Evolutionary conservation across 2,113 vertebrate species (phyloP).

Genomic region (Barbus barbus): DNA sequence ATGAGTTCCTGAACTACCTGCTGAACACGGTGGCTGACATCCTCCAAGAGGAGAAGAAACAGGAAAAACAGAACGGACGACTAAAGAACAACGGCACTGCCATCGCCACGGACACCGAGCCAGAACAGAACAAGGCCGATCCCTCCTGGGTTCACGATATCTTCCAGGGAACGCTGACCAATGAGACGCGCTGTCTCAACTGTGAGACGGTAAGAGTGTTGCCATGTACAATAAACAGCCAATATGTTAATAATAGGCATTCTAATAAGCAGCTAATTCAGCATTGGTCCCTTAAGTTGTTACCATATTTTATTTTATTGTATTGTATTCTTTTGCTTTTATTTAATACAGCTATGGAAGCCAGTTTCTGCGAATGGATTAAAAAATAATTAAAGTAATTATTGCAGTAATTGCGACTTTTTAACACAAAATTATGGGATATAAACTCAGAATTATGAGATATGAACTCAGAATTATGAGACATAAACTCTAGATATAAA

Average conservation of each 20-base stretch:
- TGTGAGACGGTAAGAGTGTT: conserved; percentile 89
- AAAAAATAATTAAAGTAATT: no score
- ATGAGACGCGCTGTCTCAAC: conserved; percentile 98
- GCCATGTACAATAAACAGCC: neutral
- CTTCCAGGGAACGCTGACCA: conserved; percentile 98
- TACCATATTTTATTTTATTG: neutral
- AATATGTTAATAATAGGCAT: neutral
- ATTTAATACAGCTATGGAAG: neutral
- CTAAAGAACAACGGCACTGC: conserved; percentile 89
- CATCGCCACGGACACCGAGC: conserved; percentile 78
- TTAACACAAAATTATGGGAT: no score
- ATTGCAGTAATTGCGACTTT: no score
- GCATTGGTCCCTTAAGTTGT: no score
- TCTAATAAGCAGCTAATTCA: no score
- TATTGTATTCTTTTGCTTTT: neutral
- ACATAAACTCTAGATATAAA: no score
- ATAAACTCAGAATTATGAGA: no score
- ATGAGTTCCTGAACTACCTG: conserved; percentile 98
- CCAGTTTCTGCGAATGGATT: no score
- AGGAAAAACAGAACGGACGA: conserved; percentile 94
- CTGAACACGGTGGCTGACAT: conserved; percentile 98
- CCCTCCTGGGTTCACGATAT: conserved; percentile 98
- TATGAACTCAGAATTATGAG: no score
- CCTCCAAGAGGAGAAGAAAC: conserved; percentile 96
- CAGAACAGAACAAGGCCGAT: conserved; percentile 83